phyloP scores from a whole-genome alignment of 2,888 invertebrate genomes.

The Noctua janthe region DNA sequence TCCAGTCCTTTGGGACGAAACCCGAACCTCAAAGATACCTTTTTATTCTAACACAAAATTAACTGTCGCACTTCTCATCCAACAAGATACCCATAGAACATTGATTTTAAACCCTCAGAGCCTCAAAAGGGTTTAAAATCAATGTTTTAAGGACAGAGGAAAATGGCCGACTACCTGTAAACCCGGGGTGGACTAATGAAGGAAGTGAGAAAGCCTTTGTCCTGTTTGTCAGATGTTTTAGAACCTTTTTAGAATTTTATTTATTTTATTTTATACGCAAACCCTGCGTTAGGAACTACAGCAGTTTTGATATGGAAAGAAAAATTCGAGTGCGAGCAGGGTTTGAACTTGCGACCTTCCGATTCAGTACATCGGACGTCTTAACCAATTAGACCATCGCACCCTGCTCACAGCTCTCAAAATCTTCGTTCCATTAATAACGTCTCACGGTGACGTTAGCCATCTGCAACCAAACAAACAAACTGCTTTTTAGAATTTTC shows the following conservation, averaged over 20 bases:
- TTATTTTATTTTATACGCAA: too few species aligned
- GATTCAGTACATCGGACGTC: too few species aligned
- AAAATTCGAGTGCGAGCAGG: too few species aligned
- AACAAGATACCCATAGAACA: constrained; percentile 11
- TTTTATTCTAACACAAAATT: constrained; percentile 21
- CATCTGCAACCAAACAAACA: too few species aligned
- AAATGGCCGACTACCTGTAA: constrained; percentile 32
- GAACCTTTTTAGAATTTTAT: neutral
- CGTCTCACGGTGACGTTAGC: too few species aligned
- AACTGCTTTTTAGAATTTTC: too few species aligned
- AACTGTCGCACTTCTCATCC: constrained; percentile 1
- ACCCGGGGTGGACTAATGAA: constrained; percentile 29
- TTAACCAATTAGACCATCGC: too few species aligned
- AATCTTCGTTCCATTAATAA: too few species aligned
- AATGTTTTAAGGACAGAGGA: constrained; percentile 9
- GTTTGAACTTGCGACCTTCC: too few species aligned
- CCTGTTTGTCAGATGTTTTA: constrained; percentile 32
- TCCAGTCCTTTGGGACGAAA: constrained; percentile 6
- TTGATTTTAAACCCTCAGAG: constrained; percentile 18
- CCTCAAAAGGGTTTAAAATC: constrained; percentile 11
- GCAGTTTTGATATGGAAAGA: too few species aligned
- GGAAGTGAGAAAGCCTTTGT: constrained; percentile 11
- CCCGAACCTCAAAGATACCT: neutral
- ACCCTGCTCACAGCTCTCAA: too few species aligned
- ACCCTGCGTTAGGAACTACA: too few species aligned